Evolutionary conservation across 2,797 vertebrate species (phyloP).

Genomic region (Rallus crepitans): DNA sequence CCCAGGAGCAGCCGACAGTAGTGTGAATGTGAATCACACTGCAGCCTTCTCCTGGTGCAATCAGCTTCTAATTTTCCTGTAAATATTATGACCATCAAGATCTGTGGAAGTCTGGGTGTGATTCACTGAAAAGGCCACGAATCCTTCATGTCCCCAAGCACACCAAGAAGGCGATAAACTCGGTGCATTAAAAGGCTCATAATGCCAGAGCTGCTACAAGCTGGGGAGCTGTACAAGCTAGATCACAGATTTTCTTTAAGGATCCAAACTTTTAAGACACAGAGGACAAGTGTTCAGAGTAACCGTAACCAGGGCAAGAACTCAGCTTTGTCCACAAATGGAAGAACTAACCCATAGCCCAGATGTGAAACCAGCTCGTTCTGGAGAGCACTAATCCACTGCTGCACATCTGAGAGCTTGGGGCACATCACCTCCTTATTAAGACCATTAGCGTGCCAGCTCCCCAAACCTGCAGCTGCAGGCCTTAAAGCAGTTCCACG

Average conservation of each 20-base stretch:
- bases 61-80: background rate
- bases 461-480: background rate
- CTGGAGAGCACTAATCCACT: background rate
- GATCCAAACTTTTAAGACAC: background rate
- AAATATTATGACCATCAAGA: background rate
- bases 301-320: background rate
- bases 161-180: background rate
- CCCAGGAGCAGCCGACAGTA: too few relatives aligned
- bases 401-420: background rate
- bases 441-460: fast-evolving
- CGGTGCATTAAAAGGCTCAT: too few relatives aligned
- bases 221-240: background rate
- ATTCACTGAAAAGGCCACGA: background rate
- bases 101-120: background rate
- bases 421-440: background rate
- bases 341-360: background rate
- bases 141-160: background rate
- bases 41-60: background rate
- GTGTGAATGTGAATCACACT: background rate
- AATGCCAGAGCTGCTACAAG: background rate
- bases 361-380: background rate
- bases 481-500: fast-evolving
- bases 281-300: background rate
- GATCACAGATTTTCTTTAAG: background rate
- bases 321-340: background rate